Evolutionary conservation across 2,888 invertebrate genomes (phyloP), one percentile per base, ranked within the genome.

Genomic region (Athalia circularis): DNA sequence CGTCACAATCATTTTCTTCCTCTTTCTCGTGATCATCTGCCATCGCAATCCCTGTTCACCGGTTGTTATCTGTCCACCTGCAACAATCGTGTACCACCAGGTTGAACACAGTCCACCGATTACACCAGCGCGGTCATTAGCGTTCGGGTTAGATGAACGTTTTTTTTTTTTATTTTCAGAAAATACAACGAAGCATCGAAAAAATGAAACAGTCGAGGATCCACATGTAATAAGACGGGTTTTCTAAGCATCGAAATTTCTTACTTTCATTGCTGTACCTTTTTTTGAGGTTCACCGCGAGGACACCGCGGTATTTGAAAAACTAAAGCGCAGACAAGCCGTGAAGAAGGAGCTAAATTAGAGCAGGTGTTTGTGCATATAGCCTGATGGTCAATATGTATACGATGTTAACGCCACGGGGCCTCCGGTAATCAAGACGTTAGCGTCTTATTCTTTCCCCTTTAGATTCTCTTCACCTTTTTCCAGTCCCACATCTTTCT

Each of bases 391-490:
- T 75, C 75, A 62, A 75, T 61, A 62, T 62, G 75, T 59, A 57
- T 59, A 72, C 57, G 72, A 72, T 57, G 75, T 64, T 61, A 75
- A 80, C 82, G 80, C 80, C 79, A 81, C 80, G 80, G 81, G 83
- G 82, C 79, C 80, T 79, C 79, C 29, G 48, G 64, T 74, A 74
- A 78, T 78, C 78, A 78, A 78, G 78, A 78, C 78, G 78, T 78
- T 78, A 78, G 75, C 75, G 75, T 75, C 75, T 57, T 57, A 48
- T 15, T 62, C 62, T 9, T 50, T 47, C 8, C 45, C 48, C 29
- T 29, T 29, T 29, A 29, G 29, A 29, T 29, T 15, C 47, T n/a
- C 48, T 57, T 59, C 61, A 5, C n/a, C 11, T 4, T 15, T 50
- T 48, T 13, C 62, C 45, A 11, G 47, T 13, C 48, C 65, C 6